phyloP scores from a whole-genome alignment of 2,113 vertebrate species.

The Corythoichthys haematopterus region DNA sequence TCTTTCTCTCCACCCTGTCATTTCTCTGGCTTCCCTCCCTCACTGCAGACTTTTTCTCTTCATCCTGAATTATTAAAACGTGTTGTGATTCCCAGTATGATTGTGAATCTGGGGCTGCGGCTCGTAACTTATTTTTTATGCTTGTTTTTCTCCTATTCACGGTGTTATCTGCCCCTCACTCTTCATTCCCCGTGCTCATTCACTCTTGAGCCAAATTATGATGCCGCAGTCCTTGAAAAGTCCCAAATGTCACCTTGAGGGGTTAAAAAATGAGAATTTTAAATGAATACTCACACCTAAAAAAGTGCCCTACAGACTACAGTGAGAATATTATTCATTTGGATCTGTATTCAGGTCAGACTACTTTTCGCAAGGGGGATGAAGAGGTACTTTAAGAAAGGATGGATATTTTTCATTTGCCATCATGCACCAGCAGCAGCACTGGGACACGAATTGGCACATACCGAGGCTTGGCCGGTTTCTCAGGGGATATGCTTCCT shows the following conservation, averaged over 20 bases:
- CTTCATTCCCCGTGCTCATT: conserved; percentile 21
- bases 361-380: conserved; percentile 44
- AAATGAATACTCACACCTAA: conserved; percentile 45
- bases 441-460: conserved; percentile 66
- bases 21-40: conserved; percentile 52
- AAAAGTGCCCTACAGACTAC: conserved; percentile 42
- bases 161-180: conserved; percentile 23
- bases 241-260: conserved; percentile 54
- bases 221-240: conserved; percentile 30
- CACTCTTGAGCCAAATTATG: conserved; percentile 32
- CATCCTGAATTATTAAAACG: conserved; percentile 80
- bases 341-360: conserved; percentile 74
- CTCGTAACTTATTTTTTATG: conserved; percentile 48
- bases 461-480: conserved; percentile 48
- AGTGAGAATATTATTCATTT: conserved; percentile 47
- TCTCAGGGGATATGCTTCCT: conserved; percentile 63
- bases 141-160: conserved; percentile 55
- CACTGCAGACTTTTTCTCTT: conserved; percentile 64
- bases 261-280: conserved; percentile 21
- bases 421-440: conserved; percentile 67
- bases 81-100: conserved; percentile 80
- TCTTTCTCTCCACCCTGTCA: conserved; percentile 38
- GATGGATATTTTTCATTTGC: conserved; percentile 63
- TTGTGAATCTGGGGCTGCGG: conserved; percentile 74
- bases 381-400: conserved; percentile 15